Conservation (phyloP, 2,113 vertebrate genomes). For the Hirundichthys speculiger region DNA sequence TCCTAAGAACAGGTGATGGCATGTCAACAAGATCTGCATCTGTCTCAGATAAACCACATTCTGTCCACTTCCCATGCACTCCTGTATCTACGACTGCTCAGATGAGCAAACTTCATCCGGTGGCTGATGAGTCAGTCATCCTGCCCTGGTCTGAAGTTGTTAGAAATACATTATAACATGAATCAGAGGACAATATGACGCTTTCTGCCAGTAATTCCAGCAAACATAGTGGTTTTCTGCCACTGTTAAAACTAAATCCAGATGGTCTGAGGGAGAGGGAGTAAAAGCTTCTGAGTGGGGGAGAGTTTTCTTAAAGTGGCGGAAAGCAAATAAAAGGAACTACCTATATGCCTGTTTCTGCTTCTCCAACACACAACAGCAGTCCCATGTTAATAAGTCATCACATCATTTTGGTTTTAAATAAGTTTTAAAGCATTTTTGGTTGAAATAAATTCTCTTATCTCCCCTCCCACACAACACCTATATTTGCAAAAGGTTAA, state of each 20-base stretch:
- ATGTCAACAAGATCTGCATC: not conserved
- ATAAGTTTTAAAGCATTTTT: no score
- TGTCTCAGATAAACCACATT: conserved; percentile 11
- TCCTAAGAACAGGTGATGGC: not conserved
- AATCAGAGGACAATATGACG: not conserved
- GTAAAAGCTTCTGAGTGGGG: no score
- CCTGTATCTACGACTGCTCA: not conserved
- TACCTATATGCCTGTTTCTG: no score
- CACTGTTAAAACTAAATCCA: conserved; percentile 26
- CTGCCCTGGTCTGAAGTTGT: conserved; percentile 43
- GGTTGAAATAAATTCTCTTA: no score
- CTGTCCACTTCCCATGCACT: not conserved
- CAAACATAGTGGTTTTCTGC: conserved; percentile 25
- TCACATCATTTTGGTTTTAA: no score
- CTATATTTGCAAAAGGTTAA: no score
- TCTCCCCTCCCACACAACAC: no score
- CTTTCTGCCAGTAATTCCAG: conserved; percentile 21
- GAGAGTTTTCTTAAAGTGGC: no score
- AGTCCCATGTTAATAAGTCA: no score
- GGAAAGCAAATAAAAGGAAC: no score
- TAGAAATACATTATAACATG: conserved; percentile 45
- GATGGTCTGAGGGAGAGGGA: conserved; percentile 5
- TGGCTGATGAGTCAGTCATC: conserved; percentile 46
- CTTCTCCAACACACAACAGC: no score
- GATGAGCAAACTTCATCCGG: conserved; percentile 23